A percentile compares a stretch with the other conserved stretches of the same genome.
Evolutionary conservation across 1,140 invertebrate species (phyloP).

Genomic region (Onthophagus taurus): DNA sequence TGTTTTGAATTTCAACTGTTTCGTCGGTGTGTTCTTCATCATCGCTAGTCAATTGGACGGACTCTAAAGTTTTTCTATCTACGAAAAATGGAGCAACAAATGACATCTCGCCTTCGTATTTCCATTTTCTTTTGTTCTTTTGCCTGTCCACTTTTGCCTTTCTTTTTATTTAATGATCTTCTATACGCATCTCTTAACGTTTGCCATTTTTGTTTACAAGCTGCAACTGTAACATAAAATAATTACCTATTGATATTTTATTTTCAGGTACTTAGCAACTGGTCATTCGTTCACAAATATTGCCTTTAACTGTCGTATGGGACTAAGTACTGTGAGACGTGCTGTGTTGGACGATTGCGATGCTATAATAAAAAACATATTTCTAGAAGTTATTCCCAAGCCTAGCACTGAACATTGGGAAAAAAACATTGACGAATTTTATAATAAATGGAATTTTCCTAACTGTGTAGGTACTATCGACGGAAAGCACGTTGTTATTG

Average conservation of each 20-base stretch:
- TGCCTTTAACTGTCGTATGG: slow-evolving; percentile 4
- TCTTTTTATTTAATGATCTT: too few species aligned
- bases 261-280: slow-evolving; percentile 8
- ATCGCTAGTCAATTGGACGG: too few species aligned
- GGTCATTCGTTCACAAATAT: slow-evolving; percentile 6
- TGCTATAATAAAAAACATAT: slow-evolving; percentile 14
- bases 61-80: too few species aligned
- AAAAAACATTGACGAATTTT: slow-evolving; percentile 13
- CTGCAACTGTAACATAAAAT: too few species aligned
- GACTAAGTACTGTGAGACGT: background rate
- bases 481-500: slow-evolving; percentile 39
- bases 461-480: slow-evolving; percentile 36
- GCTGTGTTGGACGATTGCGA: slow-evolving; percentile 15
- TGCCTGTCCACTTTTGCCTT: slow-evolving; percentile 10
- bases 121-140: slow-evolving; percentile 6
- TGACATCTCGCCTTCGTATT: slow-evolving; percentile 10
- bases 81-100: too few species aligned
- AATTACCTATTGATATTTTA: too few species aligned
- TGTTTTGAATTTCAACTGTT: too few species aligned
- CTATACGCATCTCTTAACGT: too few species aligned
- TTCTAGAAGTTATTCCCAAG: slow-evolving; percentile 1
- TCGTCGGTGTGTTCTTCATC: too few species aligned
- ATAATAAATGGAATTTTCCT: slow-evolving; percentile 27
- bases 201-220: too few species aligned
- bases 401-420: slow-evolving; percentile 16